These are phyloP conservation scores for Rhinella marina DNA, from an alignment of 2,797 vertebrate species.

Conservation along the genomic window DNA sequence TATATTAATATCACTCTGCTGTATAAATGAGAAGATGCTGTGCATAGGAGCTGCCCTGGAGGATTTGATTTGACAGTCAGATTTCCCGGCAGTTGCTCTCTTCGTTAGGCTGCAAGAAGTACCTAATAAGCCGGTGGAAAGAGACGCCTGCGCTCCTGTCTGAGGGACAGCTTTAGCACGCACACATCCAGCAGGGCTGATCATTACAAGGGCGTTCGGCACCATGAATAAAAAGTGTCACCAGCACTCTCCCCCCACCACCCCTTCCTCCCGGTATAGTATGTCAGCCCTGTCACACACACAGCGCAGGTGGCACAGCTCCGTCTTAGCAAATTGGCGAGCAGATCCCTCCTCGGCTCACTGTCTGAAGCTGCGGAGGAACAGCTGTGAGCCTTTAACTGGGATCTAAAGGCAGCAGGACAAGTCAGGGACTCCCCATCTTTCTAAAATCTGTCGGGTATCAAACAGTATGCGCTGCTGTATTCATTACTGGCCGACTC, in stretches of 20 bases:
- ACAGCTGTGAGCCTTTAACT: conserved; percentile 67
- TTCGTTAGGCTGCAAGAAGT: conserved; percentile 83
- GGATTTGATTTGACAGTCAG: conserved; percentile 87
- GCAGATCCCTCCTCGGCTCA: conserved; percentile 81
- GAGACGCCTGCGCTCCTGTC: conserved; percentile 79
- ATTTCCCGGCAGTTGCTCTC: conserved; percentile 85
- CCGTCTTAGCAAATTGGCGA: conserved; percentile 85
- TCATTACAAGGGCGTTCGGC: conserved; percentile 86
- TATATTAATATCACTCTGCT: conserved; percentile 71
- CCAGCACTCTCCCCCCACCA: conserved; percentile 73
- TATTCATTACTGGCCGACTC: conserved; percentile 27
- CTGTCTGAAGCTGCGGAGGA: conserved; percentile 83
- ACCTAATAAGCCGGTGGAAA: conserved; percentile 84
- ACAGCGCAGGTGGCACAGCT: conserved; percentile 81
- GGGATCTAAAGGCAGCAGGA: conserved; percentile 42
- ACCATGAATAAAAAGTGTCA: conserved; percentile 87
- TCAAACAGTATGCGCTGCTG: conserved; percentile 16
- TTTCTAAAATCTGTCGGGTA: conserved; percentile 39
- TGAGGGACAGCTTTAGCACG: conserved; percentile 81
- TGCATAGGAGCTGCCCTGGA: conserved; percentile 82
- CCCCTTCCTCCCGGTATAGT: conserved; percentile 81
- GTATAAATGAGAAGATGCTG: conserved; percentile 77
- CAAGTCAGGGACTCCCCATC: conserved; percentile 34
- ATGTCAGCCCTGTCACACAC: conserved; percentile 85
- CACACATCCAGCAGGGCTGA: conserved; percentile 84